A percentile compares a stretch with the other conserved stretches of the same genome.
phyloP scores from a whole-genome alignment of 2,113 vertebrate genomes.

The Crotalus helleri region DNA sequence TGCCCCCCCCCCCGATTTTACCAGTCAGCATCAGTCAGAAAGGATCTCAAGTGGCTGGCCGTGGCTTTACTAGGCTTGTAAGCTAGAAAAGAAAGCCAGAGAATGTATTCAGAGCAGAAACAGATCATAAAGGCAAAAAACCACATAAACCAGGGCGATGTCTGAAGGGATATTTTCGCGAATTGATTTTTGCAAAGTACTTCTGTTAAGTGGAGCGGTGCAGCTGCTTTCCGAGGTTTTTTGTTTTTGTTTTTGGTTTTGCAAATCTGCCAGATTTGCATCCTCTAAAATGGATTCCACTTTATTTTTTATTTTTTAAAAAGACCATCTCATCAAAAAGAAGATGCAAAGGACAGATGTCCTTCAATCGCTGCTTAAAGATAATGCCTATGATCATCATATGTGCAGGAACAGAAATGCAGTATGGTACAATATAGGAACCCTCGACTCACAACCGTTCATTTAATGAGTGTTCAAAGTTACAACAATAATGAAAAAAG shows the following conservation, averaged over 20 bases:
- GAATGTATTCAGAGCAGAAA: not conserved
- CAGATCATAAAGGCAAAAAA: not conserved
- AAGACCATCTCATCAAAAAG: not conserved
- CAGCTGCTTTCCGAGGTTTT: not conserved
- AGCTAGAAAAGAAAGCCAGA: no score
- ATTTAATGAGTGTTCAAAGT: no score
- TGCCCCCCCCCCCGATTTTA: no score
- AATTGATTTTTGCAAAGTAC: not conserved
- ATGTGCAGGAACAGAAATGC: not conserved
- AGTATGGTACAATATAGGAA: not conserved
- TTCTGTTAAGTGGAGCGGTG: not conserved
- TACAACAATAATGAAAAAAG: no score
- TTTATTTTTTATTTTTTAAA: no score
- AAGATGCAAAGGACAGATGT: not conserved
- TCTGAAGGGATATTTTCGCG: not conserved
- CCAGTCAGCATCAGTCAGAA: no score
- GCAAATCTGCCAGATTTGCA: not conserved
- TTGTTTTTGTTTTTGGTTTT: no score
- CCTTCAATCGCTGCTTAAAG: not conserved
- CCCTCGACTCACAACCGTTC: no score
- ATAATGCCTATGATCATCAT: accelerated
- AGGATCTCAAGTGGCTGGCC: no score
- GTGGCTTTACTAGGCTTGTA: no score
- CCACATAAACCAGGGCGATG: not conserved
- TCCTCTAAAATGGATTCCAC: not conserved